Base-by-base conservation (phyloP, 2,797 vertebrate genomes). In the Eulemur albifrons region DNA sequence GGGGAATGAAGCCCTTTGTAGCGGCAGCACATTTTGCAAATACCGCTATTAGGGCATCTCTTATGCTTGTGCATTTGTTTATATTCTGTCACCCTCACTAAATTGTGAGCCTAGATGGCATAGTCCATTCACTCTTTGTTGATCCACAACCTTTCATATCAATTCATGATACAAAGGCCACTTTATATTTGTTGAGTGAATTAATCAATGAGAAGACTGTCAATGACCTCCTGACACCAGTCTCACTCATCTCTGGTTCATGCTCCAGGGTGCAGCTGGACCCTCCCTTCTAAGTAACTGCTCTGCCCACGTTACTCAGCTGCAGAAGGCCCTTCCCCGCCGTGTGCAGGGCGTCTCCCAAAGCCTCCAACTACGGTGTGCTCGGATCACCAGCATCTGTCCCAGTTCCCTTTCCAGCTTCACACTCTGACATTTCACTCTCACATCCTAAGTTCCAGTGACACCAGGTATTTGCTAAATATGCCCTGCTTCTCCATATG, bases 21-120 rank as follows among this genome's bases (percentile, higher is more conserved):
- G 17, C 32, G 14, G 7, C 2, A 0, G 20, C 2, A 11, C 4
- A 1, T 12, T 15, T 5, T 35, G n/a, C 0, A 2, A 1, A 7
- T 2, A 32, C 43, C 9, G 20, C 45, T 6, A 6, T 1, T 0
- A 5, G 9, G 38, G 4, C 20, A 27, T 7, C 30, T 73, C 15
- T 25, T 25, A 4, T 5, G 40, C 48, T 5, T 30, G 15, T 11
- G 0, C 21, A 5, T 85, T 30, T 54, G 40, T 23, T 57, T 21
- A 20, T 38, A 12, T 38, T 32, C 77, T 45, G 43, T 30, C 21
- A 10, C 1, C 11, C 9, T 30, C 32, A 25, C 48, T 40, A 30
- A 25, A 63, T 3, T 23, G 45, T 79, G 75, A 82, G 23, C 76
- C 35, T 4, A 21, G 21, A 21, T 9, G 65, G 52, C 21, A 52